Evolutionary conservation across 2,797 vertebrate species (phyloP).

Genomic region (Falco berigora): DNA sequence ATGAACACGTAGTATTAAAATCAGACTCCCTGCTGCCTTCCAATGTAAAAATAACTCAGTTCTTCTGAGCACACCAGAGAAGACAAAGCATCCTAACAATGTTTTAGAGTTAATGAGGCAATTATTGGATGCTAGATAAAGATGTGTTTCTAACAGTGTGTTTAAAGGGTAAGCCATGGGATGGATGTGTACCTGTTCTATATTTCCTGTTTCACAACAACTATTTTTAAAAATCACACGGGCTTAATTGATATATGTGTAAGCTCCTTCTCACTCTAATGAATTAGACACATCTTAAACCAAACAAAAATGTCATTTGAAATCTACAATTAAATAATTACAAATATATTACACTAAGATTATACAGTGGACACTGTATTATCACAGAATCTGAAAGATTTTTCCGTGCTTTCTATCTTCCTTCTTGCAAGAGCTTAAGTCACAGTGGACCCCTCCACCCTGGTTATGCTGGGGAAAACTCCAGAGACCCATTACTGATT

Average conservation of each 20-base stretch:
- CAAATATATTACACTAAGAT: neutral
- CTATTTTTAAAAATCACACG: neutral
- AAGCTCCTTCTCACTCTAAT: neutral
- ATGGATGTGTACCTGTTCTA: neutral
- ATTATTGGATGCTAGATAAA: neutral
- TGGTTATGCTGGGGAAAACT: neutral
- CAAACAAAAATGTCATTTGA: neutral
- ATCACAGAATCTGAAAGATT: neutral
- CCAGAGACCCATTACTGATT: neutral
- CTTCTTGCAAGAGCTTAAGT: neutral
- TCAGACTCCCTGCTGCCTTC: neutral
- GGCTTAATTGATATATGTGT: neutral
- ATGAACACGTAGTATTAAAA: neutral
- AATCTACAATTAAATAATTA: neutral
- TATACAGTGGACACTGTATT: neutral
- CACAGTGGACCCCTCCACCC: neutral
- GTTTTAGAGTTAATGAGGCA: neutral
- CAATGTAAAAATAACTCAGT: conserved; percentile 10
- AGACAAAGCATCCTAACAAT: neutral
- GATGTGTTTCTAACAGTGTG: neutral
- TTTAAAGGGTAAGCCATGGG: neutral
- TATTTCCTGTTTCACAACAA: neutral
- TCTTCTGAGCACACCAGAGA: neutral
- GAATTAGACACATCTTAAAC: neutral
- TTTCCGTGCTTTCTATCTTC: neutral